Percentiles rank a stretch among this genome's conserved stretches.
Evolutionary conservation across 2,797 vertebrate genomes (phyloP).

Genomic region (Oceanodroma leucorhoa): DNA sequence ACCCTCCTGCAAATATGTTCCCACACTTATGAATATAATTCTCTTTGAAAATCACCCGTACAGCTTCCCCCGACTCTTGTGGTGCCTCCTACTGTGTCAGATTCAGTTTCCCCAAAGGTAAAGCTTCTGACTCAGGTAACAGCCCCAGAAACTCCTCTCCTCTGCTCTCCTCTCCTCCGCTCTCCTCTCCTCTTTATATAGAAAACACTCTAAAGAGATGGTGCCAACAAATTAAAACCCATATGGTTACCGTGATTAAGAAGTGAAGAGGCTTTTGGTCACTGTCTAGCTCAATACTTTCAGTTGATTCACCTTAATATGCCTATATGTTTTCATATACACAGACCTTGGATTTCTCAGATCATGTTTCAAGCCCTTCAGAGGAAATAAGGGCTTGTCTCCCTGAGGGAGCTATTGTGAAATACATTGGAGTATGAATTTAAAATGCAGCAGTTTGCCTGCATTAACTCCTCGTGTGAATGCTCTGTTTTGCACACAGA

Average conservation of each 20-base stretch:
- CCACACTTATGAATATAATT: not conserved
- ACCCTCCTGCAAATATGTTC: not conserved
- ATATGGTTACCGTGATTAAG: not conserved
- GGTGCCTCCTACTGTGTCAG: not conserved
- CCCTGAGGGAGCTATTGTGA: slow-evolving; percentile 32
- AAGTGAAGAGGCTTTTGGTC: not conserved
- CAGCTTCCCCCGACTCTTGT: not conserved
- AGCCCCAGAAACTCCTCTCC: not conserved
- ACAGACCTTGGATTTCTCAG: slow-evolving; percentile 14
- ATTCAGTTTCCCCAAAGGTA: not conserved
- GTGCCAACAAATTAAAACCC: not conserved
- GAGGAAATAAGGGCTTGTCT: slow-evolving; percentile 46
- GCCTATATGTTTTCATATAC: not conserved
- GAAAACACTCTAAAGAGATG: not conserved
- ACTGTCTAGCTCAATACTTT: not conserved
- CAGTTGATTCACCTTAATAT: not conserved
- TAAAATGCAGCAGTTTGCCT: not conserved
- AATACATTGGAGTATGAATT: not conserved
- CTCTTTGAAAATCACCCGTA: not conserved
- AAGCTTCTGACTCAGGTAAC: not conserved
- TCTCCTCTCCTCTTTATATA: not conserved
- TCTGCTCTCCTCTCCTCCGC: not conserved
- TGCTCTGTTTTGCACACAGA: not conserved
- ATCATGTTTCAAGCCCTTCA: slow-evolving; percentile 42
- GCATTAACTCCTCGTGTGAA: not conserved